phyloP scores from a whole-genome alignment of 2,113 vertebrate species.

The Phaetusa simplex region DNA sequence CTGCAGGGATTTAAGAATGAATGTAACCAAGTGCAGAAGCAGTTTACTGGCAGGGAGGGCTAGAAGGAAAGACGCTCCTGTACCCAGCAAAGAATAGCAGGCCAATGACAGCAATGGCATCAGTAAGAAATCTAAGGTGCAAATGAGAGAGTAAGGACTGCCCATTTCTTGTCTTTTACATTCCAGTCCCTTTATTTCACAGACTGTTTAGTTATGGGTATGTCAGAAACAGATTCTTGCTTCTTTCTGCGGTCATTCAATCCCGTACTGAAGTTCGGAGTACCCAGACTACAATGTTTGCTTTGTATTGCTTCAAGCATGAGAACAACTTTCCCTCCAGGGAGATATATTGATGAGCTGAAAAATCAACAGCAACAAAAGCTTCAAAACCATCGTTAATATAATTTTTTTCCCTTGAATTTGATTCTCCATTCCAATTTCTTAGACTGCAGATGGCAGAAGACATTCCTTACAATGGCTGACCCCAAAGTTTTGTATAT shows the following conservation, averaged over 20 bases:
- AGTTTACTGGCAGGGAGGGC: neutral
- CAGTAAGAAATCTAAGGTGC: neutral
- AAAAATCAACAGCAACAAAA: neutral
- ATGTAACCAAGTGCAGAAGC: accelerated
- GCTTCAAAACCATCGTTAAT: neutral
- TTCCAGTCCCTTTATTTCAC: neutral
- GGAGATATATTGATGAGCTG: neutral
- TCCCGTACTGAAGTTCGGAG: neutral
- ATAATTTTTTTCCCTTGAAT: neutral
- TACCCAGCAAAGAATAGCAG: neutral
- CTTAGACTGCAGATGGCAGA: neutral
- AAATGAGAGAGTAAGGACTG: neutral
- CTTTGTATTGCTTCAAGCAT: neutral
- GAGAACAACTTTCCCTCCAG: neutral
- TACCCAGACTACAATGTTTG: neutral
- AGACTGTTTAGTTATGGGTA: neutral
- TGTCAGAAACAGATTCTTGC: neutral
- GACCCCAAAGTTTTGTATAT: neutral
- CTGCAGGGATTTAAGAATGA: neutral
- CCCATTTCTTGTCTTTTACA: neutral
- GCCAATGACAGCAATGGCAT: neutral
- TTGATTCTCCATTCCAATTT: neutral
- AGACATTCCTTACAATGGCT: neutral
- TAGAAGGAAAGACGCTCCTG: neutral
- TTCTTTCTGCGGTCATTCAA: neutral